Evolutionary conservation across 2,888 invertebrate genomes (phyloP).

Genomic region (Mimachlamys varia): DNA sequence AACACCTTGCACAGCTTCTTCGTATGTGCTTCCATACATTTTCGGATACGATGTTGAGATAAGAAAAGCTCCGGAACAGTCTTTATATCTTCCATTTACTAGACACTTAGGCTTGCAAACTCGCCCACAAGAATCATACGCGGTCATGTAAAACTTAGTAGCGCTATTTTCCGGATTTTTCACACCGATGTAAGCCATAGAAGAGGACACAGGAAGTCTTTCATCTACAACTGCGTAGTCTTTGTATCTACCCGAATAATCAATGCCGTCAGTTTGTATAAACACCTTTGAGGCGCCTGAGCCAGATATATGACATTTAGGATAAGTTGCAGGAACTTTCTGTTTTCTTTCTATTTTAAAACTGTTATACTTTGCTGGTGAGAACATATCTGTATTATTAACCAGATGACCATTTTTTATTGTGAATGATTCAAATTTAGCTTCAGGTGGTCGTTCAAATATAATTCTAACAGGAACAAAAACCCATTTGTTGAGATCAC

Average conservation of each 20-base stretch:
- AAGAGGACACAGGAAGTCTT: constrained; percentile 60
- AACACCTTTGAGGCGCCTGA: constrained; percentile 57
- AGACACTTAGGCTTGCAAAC: constrained; percentile 42
- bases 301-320: constrained; percentile 37
- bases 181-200: constrained; percentile 65
- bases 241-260: constrained; percentile 67
- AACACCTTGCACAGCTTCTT: constrained; percentile 34
- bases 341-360: constrained; percentile 39
- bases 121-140: constrained; percentile 42
- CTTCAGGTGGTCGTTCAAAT: constrained; percentile 56
- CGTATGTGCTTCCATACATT: constrained; percentile 41
- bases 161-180: constrained; percentile 52
- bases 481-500: constrained; percentile 65
- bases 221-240: constrained; percentile 67
- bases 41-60: constrained; percentile 45
- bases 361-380: constrained; percentile 51
- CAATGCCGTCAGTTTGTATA: constrained; percentile 67
- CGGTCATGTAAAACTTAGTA: constrained; percentile 37
- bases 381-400: constrained; percentile 57
- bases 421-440: constrained; percentile 54
- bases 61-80: constrained; percentile 38
- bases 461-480: constrained; percentile 66
- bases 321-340: constrained; percentile 20
- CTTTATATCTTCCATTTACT: constrained; percentile 32
- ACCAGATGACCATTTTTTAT: constrained; percentile 49